phyloP scores from a whole-genome alignment of 1,140 invertebrate genomes.

The Ceratitis capitata region DNA sequence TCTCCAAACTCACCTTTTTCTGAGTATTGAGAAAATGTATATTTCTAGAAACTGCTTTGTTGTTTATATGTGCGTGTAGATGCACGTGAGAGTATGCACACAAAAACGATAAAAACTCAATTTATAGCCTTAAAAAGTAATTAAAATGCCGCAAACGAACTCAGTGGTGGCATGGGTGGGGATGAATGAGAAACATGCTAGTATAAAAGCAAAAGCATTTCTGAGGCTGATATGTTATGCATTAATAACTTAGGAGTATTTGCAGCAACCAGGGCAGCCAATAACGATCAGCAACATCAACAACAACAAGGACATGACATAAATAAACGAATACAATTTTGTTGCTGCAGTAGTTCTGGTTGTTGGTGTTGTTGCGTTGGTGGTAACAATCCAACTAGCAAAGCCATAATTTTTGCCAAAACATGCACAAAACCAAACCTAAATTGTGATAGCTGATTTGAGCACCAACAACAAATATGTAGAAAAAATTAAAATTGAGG shows the following conservation, averaged over 20 bases:
- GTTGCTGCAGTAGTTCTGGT: neutral
- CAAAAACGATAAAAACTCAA: neutral
- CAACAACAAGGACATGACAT: neutral
- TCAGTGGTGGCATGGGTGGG: neutral
- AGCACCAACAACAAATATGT: no score
- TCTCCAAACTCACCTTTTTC: neutral
- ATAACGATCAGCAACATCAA: neutral
- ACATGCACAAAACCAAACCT: neutral
- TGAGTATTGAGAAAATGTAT: neutral
- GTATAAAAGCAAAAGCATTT: neutral
- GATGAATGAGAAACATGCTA: neutral
- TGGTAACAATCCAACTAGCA: neutral
- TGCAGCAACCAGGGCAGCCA: neutral
- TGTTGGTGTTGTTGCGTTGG: no score
- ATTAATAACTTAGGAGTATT: conserved; percentile 2
- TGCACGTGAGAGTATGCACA: no score
- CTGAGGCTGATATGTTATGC: neutral
- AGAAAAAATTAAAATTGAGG: neutral
- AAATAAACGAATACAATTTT: neutral
- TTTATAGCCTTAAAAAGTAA: conserved; percentile 14
- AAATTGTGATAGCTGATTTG: neutral
- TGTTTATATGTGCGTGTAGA: neutral
- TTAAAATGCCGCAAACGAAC: neutral
- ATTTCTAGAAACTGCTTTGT: neutral
- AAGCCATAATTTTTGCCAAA: neutral